Conservation (phyloP, 2,113 vertebrate genomes). For the Tetraodon nigroviridis region DNA sequence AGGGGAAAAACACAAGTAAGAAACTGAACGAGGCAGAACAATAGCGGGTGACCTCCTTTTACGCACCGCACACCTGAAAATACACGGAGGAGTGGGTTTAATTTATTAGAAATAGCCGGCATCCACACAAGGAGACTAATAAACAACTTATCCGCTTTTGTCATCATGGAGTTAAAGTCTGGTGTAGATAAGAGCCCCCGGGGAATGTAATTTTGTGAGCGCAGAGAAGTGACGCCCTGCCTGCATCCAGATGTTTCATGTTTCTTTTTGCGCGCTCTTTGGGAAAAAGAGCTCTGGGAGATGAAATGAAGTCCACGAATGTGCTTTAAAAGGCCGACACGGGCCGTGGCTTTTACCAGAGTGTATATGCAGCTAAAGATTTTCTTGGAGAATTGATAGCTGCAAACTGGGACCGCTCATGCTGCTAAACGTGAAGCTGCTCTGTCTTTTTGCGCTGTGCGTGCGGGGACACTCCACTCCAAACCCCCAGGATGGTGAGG, state of each 20-base stretch:
- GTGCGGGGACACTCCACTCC: slow-evolving; percentile 28
- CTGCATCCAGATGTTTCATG: slow-evolving; percentile 73
- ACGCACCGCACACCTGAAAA: slow-evolving; percentile 44
- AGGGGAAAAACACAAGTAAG: slow-evolving; percentile 26
- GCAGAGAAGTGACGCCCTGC: slow-evolving; percentile 53
- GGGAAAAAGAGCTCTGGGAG: neutral
- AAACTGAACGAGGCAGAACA: slow-evolving; percentile 14
- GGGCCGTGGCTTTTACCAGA: slow-evolving; percentile 1
- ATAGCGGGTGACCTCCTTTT: slow-evolving; percentile 15
- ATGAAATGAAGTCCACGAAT: slow-evolving; percentile 4
- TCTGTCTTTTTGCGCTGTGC: slow-evolving; percentile 41
- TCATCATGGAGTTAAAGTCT: slow-evolving; percentile 23
- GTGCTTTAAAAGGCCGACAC: slow-evolving; percentile 1
- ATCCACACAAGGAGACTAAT: neutral
- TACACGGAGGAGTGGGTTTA: neutral
- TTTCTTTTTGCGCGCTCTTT: slow-evolving; percentile 44
- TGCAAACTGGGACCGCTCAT: slow-evolving; percentile 27
- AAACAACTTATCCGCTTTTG: slow-evolving; percentile 3
- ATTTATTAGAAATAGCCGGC: neutral
- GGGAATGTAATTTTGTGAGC: slow-evolving; percentile 29
- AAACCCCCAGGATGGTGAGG: slow-evolving; percentile 56
- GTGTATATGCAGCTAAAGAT: neutral
- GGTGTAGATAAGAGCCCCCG: slow-evolving; percentile 20
- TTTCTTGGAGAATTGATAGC: slow-evolving; percentile 54
- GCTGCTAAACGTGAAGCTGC: slow-evolving; percentile 49